A percentile compares a stretch with the other conserved stretches of the same genome.
Evolutionary conservation across 30 jellyfish, hydroid and myxozoan genomes (phyloP).

Genomic region (Pseudorhiza aurosa): DNA sequence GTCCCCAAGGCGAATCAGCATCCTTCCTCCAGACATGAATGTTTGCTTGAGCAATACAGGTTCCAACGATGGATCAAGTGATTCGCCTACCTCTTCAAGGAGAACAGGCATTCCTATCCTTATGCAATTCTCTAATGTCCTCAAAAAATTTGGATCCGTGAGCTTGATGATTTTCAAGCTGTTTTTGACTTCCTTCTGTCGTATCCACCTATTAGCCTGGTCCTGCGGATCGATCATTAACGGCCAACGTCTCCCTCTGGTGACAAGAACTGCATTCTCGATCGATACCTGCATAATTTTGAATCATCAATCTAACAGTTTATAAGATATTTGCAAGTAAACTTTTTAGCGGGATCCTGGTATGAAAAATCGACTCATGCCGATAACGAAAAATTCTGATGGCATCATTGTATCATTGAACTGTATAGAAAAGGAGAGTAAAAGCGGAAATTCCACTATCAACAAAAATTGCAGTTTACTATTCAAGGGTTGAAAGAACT

Average conservation of each 20-base stretch:
- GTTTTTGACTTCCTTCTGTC: constrained; percentile 80
- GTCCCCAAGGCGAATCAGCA: constrained; percentile 94
- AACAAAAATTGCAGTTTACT: too few relatives aligned
- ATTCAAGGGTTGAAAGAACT: too few relatives aligned
- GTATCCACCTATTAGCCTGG: constrained; percentile 97
- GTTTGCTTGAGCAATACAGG: constrained; percentile 93
- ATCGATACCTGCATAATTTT: constrained; percentile 94
- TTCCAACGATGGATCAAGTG: constrained; percentile 93
- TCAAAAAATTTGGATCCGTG: constrained; percentile 80
- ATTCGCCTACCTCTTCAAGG: constrained; percentile 91
- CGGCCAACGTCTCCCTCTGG: constrained; percentile 98
- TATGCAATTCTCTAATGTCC: constrained; percentile 91
- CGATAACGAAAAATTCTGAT: too few relatives aligned
- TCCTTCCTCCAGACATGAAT: constrained; percentile 92
- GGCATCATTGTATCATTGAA: too few relatives aligned
- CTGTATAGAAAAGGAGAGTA: too few relatives aligned
- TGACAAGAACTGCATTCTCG: constrained; percentile 94
- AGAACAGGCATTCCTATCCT: constrained; percentile 94
- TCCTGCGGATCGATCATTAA: constrained; percentile 98
- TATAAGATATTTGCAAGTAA: too few relatives aligned
- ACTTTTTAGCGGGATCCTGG: too few relatives aligned
- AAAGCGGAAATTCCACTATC: too few relatives aligned
- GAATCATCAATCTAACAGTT: too few relatives aligned
- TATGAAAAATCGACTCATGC: too few relatives aligned
- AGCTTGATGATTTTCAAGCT: constrained; percentile 90